Percentiles rank a stretch among this genome's conserved stretches.
Conservation (phyloP, 2,113 vertebrate genomes). For the Columba janthina region DNA sequence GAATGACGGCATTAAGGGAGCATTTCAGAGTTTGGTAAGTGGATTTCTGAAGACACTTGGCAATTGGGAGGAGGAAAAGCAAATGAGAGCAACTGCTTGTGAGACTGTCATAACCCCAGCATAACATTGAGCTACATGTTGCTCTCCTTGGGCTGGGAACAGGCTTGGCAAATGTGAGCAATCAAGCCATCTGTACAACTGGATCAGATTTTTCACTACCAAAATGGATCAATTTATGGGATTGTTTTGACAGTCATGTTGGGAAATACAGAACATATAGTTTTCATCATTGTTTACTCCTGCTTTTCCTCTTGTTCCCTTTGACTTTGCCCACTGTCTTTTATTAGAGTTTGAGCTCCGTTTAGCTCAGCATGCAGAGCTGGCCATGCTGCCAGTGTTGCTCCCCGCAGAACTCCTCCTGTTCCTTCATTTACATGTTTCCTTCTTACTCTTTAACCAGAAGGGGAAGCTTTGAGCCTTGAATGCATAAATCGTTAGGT, state of each 20-base stretch:
- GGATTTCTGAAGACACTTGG: constrained; percentile 17
- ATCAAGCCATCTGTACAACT: constrained; percentile 48
- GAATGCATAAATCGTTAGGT: constrained; percentile 27
- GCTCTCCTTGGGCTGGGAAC: constrained; percentile 24
- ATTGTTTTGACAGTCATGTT: constrained; percentile 53
- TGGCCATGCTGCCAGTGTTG: not conserved
- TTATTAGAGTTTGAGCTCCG: constrained; percentile 1
- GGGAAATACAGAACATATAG: constrained; percentile 37
- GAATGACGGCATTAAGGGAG: not conserved
- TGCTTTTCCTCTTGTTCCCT: constrained; percentile 33
- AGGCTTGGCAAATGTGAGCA: not conserved
- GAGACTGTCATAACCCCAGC: constrained; percentile 20
- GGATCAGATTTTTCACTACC: not conserved
- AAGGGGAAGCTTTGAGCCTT: not conserved
- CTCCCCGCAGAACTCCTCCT: not conserved
- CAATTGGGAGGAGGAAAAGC: not conserved
- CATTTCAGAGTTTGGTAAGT: constrained; percentile 8
- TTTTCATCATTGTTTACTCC: constrained; percentile 41
- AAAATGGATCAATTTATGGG: constrained; percentile 36
- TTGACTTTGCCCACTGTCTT: constrained; percentile 26
- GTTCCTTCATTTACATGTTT: constrained; percentile 26
- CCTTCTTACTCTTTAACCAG: constrained; percentile 20
- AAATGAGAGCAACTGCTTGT: constrained; percentile 33
- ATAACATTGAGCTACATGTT: not conserved
- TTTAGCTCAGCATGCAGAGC: constrained; percentile 27